Base-by-base conservation (phyloP, 2,888 invertebrate genomes). In the Brenthis daphne region DNA sequence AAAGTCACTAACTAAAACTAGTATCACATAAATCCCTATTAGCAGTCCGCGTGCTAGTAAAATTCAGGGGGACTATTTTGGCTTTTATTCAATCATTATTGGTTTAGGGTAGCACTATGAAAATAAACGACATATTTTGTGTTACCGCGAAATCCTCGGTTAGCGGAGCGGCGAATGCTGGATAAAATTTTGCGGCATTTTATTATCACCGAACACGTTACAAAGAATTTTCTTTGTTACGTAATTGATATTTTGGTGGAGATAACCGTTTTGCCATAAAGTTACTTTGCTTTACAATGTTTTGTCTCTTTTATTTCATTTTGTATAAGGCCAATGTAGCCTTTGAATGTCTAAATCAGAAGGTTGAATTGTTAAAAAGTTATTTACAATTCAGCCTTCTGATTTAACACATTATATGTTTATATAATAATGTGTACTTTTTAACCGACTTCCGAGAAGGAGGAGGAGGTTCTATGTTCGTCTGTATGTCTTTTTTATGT, bases 171-270 rank as follows among this genome's bases (percentile, higher is more conserved):
- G 33, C 53, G 55, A 61, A 61, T 67, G 50, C 55, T 57, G 55
- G 64, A 57, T 53, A 68, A 66, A 71, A 65, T 57, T 64, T 55
- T 65, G 53, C 48, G 71, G 67, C 55, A 70, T 63, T 72, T 72
- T 72, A 67, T 69, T 72, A 69, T 69, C 64, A 67, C 37, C 48
- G 55, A 67, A 60, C 61, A 69, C 66, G 71, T 69, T 69, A 64
- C 69, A 67, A 68, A 67, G 71, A 69, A 65, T 67, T 65, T 65
- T 63, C 64, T 69, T 69, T 67, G 69, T 69, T 67, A 57, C 64
- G 47, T 57, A 56, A 61, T 60, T 60, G 58, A 66, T 66, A 54
- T 20, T 51, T 54, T 33, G 56, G 51, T 47, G 37, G 51, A 53
- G n/a, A 54, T 60, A 66, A 54, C 43, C 54, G 53, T 55, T 60